Conservation (phyloP, 2,113 vertebrate species). For the Serinus canaria region DNA sequence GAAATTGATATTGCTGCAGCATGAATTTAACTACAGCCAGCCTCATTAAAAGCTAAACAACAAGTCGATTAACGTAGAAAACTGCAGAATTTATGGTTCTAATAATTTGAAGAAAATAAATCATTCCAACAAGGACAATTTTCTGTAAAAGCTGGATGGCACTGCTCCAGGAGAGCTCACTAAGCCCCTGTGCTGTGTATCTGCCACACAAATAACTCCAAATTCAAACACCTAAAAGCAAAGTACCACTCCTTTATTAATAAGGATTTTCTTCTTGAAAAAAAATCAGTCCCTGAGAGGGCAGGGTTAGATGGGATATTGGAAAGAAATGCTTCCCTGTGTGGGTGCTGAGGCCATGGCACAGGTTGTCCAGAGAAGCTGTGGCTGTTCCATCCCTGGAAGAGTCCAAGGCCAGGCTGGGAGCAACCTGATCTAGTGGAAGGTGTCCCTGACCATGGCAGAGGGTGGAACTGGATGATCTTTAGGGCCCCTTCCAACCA, state of each 20-base stretch:
- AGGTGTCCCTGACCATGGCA: background rate
- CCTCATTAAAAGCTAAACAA: slow-evolving; percentile 37
- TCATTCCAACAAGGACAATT: background rate
- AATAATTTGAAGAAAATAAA: background rate
- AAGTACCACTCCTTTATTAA: background rate
- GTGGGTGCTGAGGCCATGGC: background rate
- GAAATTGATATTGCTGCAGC: slow-evolving; percentile 47
- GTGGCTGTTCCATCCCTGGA: background rate
- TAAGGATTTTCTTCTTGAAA: background rate
- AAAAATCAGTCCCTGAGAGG: background rate
- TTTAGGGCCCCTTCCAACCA: background rate
- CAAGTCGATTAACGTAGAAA: background rate
- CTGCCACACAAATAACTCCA: background rate
- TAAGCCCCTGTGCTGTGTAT: background rate
- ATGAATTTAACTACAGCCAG: slow-evolving; percentile 27
- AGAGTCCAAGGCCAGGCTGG: background rate
- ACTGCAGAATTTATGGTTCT: background rate
- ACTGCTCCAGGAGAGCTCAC: background rate
- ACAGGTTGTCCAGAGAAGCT: background rate
- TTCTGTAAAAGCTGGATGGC: background rate
- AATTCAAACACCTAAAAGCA: background rate
- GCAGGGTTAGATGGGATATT: background rate
- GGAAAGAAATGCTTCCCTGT: background rate
- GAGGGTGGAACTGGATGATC: background rate
- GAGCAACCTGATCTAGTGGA: background rate